Evolutionary conservation across 2,888 invertebrate species (phyloP), one percentile per base, ranked within the genome.

Genomic region (Plagodis dolabraria): DNA sequence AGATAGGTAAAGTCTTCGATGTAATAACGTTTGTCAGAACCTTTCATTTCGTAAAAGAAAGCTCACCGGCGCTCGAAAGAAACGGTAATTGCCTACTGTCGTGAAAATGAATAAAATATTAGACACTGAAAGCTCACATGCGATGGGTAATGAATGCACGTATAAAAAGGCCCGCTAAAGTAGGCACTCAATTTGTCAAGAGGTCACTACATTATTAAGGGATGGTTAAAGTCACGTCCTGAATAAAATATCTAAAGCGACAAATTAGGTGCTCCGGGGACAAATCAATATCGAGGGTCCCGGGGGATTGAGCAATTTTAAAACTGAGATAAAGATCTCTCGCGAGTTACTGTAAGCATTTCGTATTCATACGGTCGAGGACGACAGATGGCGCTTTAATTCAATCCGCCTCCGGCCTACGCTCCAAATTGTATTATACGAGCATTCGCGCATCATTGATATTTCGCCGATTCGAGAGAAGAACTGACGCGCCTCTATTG

Each of bases 371-470:
- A 91, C 89, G 86, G 84, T 72, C 85, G 85, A 82, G 84, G 79
- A 80, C 87, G 92, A 87, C 92, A 92, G 92, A 92, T 92, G 92
- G 86, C 86, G 82, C 86, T 89, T 88, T 92, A 92, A 92, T 91
- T 86, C 89, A 87, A 92, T 91, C 81, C 82, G 89, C 89, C 92
- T 87, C 86, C 82, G 88, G 91, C 87, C 88, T 89, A 84, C 85
- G 87, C 85, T 85, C 79, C 85, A 91, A 93, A 93, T 92, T 89
- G 82, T 83, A 89, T 92, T 93, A 93, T 81, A 80, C 79, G 82
- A 86, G 87, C 85, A 87, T 91, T 91, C 93, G 87, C 89, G 91
- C 91, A 90, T 92, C 92, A 91, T 89, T 91, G 92, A 92, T 90
- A 92, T 93, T 92, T 92, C 86, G 86, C 87, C 88, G 83, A 86